Base-by-base conservation (phyloP, 2,888 invertebrate genomes). In the Trilocha varians region DNA sequence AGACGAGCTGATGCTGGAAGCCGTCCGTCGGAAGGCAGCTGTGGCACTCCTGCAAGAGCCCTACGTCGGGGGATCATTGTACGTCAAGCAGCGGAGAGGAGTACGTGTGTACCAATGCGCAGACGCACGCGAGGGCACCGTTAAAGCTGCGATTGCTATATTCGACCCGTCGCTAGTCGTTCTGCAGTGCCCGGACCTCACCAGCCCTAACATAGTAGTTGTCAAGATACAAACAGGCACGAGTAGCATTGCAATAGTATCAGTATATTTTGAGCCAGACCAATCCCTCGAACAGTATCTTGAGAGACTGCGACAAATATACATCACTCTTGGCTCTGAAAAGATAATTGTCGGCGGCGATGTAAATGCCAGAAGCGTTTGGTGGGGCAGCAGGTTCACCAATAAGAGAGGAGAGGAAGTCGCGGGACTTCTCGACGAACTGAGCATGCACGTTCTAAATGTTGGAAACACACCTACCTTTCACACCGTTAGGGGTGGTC, bases 391-490 rank as follows among this genome's bases (percentile, higher is more conserved):
- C 35, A 9, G 1, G 3, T 5, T 11, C 1, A 16, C 9, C 8
- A 42, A 50, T 18, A 0, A 18, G 0, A 38, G 49, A 15, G 47
- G 49, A 3, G 36, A 44, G 13, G 36, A 32, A 17, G 2, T 47
- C 14, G 5, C 13, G 3, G 44, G 41, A 1, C 3, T 8, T 2
- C n/a, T 42, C 0, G 16, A 40, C 0, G 43, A 47, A n/a, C 6
- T 40, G 1, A 32, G 14, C 6, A 15, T 52, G 8, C 43, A 51
- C 6, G 16, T 51, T 1, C 32, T 46, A 1, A 55, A 55, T 32
- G n/a, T 3, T 1, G 51, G 52, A 0, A 5, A 36, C 3, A 41
- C 13, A 0, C 52, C 55, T 0, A 54, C 52, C 1, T 55, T 53
- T 5, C 39, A 53, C 2, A 46, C 45, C 2, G 14, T 47, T 0